phyloP scores from a whole-genome alignment of 2,797 vertebrate genomes.

The Crocodylus rhombifer region DNA sequence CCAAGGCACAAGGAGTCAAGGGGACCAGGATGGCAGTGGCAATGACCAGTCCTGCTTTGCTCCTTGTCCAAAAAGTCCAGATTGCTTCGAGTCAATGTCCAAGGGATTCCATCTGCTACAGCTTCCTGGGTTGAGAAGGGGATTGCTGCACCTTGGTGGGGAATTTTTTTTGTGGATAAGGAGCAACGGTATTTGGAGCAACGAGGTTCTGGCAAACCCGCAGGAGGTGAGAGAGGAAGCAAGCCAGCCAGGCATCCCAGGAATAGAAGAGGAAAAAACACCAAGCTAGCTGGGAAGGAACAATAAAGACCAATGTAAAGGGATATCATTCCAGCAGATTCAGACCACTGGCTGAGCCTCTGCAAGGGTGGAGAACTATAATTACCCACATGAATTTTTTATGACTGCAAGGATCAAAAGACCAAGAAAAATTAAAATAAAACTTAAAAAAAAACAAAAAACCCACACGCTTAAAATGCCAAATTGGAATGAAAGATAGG shows the following conservation, averaged over 20 bases:
- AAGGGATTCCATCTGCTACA: constrained; percentile 34
- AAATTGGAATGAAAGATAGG: neutral
- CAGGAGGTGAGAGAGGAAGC: neutral
- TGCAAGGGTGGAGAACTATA: neutral
- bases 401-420: neutral
- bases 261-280: neutral
- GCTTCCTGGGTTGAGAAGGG: neutral
- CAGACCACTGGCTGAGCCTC: neutral
- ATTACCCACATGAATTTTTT: neutral
- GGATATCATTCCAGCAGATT: neutral
- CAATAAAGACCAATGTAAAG: neutral
- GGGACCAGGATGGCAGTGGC: neutral
- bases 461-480: neutral
- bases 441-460: neutral
- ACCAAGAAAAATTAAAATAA: neutral
- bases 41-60: constrained; percentile 11
- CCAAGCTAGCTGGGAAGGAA: accelerated
- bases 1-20: neutral
- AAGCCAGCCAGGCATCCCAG: neutral
- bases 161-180: neutral
- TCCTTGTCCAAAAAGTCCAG: constrained; percentile 13
- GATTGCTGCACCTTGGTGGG: neutral
- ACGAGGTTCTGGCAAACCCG: accelerated
- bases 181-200: neutral
- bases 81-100: neutral